These are phyloP conservation scores for Osmerus eperlanus DNA, from an alignment of 2,113 vertebrate species.

Conservation along the genomic window DNA sequence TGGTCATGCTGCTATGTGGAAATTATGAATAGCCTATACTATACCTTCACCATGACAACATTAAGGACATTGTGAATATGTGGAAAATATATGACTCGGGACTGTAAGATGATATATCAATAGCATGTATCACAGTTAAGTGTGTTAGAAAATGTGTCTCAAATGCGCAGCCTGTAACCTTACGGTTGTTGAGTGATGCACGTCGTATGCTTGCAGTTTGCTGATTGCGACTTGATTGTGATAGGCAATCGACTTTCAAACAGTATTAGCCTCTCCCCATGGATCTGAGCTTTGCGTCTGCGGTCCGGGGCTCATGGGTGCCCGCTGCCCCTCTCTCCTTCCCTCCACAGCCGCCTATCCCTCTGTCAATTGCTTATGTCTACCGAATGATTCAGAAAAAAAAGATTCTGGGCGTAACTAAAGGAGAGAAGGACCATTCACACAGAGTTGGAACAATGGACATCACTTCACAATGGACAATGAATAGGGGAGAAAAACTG, in stretches of 20 bases:
- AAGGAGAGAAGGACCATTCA: constrained; percentile 48
- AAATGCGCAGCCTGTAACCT: too few relatives aligned
- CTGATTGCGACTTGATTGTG: neutral
- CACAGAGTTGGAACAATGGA: constrained; percentile 61
- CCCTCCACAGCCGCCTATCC: neutral
- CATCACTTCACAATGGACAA: constrained; percentile 59
- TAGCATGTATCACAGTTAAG: too few relatives aligned
- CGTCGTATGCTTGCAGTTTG: constrained; percentile 1
- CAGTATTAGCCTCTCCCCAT: neutral
- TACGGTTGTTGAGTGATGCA: neutral
- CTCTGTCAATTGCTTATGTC: constrained; percentile 17
- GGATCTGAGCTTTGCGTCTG: neutral
- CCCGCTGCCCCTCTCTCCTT: neutral
- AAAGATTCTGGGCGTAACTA: constrained; percentile 35
- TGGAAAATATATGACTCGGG: too few relatives aligned
- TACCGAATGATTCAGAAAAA: constrained; percentile 29
- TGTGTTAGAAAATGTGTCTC: too few relatives aligned
- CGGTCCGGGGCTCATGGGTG: constrained; percentile 18
- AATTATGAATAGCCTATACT: too few relatives aligned
- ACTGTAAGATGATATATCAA: too few relatives aligned
- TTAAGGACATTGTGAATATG: too few relatives aligned
- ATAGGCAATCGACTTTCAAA: constrained; percentile 12
- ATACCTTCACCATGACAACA: too few relatives aligned
- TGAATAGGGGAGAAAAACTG: constrained; percentile 47
- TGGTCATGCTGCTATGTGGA: too few relatives aligned